These are phyloP conservation scores for Spizaetus ornatus DNA, from an alignment of 2,113 vertebrate genomes.

Conservation along the genomic window DNA sequence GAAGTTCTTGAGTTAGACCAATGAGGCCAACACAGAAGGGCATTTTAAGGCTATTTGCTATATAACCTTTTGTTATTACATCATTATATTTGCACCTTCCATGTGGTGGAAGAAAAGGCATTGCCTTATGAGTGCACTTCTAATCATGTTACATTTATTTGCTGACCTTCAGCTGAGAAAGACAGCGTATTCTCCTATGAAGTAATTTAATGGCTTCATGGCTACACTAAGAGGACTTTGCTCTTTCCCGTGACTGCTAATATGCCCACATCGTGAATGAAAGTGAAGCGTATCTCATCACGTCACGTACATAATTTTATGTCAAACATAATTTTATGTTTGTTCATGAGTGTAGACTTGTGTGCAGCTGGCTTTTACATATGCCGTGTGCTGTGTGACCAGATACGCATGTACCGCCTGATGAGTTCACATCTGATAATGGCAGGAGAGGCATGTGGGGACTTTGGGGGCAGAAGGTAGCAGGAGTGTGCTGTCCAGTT, in stretches of 20 bases:
- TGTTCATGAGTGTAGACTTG: neutral
- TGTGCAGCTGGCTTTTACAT: fast-evolving
- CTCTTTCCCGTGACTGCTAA: neutral
- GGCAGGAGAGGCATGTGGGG: neutral
- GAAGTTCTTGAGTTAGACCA: neutral
- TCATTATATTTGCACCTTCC: neutral
- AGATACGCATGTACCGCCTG: fast-evolving
- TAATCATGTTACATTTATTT: neutral
- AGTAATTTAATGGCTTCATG: neutral
- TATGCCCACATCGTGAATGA: neutral
- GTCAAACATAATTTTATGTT: neutral
- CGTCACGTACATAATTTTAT: neutral
- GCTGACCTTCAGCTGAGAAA: neutral
- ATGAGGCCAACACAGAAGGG: neutral
- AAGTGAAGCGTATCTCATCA: neutral
- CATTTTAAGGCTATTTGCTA: neutral
- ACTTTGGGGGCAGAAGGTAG: neutral
- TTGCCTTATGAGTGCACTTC: neutral
- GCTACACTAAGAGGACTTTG: neutral
- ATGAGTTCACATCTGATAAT: neutral
- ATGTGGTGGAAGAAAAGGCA: neutral
- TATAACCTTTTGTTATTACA: neutral
- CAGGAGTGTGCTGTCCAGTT: neutral
- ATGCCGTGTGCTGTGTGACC: too few relatives aligned
- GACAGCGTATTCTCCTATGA: fast-evolving